Conservation (phyloP, 2,888 invertebrate genomes). For the Dicroscelio sp. region DNA sequence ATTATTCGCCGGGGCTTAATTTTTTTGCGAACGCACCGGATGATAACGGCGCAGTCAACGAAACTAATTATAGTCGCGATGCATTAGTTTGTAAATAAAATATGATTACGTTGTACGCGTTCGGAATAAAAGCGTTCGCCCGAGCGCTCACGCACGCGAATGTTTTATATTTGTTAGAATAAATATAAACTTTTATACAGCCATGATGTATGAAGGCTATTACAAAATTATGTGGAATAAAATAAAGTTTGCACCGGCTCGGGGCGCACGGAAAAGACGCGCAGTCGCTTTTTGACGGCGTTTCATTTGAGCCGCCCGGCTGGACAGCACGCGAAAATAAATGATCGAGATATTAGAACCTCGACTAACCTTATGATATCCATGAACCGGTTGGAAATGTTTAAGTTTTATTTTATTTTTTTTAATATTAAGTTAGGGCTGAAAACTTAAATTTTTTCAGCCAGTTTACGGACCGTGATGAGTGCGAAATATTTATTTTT, state of each 20-base stretch:
- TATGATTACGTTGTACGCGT: background rate
- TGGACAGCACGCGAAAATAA: no score
- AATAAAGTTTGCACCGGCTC: background rate
- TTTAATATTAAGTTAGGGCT: background rate
- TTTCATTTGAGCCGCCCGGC: no score
- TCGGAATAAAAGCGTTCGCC: no score
- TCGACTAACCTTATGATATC: no score
- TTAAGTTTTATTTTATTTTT: no score
- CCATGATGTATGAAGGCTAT: background rate
- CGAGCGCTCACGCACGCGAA: background rate
- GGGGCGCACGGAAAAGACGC: background rate
- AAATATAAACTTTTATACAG: background rate
- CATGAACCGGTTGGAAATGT: no score
- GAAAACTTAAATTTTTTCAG: background rate
- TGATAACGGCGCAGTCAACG: background rate
- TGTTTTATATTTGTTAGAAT: background rate
- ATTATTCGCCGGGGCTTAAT: slow-evolving; percentile 42
- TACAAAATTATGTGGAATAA: background rate
- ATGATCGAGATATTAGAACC: no score
- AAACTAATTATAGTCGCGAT: slow-evolving; percentile 41
- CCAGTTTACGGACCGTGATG: background rate
- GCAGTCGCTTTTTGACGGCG: background rate
- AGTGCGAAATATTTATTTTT: background rate
- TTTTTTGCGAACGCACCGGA: slow-evolving; percentile 14
- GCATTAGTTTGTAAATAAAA: background rate